phyloP scores from a whole-genome alignment of 1,140 invertebrate species.

The Polypedilum vanderplanki region DNA sequence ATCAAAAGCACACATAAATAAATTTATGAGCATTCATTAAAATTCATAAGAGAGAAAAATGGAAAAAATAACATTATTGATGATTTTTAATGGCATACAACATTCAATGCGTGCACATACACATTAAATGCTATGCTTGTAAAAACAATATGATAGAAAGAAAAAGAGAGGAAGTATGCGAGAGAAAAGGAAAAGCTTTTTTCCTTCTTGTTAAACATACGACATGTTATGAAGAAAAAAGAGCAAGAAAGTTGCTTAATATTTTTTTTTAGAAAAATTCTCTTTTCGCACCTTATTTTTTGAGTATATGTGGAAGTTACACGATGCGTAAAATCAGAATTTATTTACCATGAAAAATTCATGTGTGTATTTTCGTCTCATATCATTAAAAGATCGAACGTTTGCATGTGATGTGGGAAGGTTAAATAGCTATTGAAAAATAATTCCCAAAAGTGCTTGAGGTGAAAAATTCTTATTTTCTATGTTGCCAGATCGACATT shows the following conservation, averaged over 20 bases:
- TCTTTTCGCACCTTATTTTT: too few species aligned
- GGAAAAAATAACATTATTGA: too few species aligned
- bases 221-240: background rate
- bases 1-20: too few species aligned
- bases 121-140: too few species aligned
- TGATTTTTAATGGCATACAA: too few species aligned
- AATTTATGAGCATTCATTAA: too few species aligned
- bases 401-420: background rate
- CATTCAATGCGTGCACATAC: too few species aligned
- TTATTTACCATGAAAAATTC: background rate
- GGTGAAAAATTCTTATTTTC: background rate
- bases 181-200: too few species aligned
- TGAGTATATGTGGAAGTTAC: background rate
- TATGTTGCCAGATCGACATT: background rate
- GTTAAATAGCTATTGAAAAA: background rate
- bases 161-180: too few species aligned
- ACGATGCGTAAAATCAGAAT: constrained; percentile 6
- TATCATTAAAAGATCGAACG: too few species aligned
- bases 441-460: constrained; percentile 1
- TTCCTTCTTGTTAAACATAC: background rate
- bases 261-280: background rate
- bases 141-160: too few species aligned
- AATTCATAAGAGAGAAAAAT: too few species aligned
- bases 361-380: background rate
- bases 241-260: background rate